These are phyloP conservation scores for Myrmophylax atrothorax DNA, from an alignment of 2,113 vertebrate genomes.

Conservation along the genomic window DNA sequence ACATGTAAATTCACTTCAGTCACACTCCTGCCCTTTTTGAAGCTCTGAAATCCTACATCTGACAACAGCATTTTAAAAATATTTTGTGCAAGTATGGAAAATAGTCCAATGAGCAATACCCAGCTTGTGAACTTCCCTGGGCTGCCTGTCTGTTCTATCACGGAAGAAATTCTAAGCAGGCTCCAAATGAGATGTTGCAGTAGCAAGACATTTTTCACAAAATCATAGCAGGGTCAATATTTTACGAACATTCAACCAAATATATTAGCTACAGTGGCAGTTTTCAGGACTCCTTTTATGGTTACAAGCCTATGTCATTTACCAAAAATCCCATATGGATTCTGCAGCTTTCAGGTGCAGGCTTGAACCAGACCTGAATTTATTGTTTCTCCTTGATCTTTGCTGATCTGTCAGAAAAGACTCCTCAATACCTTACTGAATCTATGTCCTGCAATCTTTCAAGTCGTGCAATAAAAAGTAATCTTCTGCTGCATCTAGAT, in stretches of 20 bases:
- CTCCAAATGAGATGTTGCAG: background rate
- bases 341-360: background rate
- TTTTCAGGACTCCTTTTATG: background rate
- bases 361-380: background rate
- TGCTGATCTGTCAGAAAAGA: no score
- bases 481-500: background rate
- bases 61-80: background rate
- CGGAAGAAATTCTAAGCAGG: background rate
- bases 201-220: background rate
- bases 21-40: background rate
- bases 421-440: background rate
- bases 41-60: background rate
- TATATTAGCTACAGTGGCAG: background rate
- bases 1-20: background rate
- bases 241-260: background rate
- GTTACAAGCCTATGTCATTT: background rate
- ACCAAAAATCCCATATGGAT: background rate
- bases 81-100: background rate
- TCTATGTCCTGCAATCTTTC: background rate
- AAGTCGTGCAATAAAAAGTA: background rate
- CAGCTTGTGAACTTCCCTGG: background rate
- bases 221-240: background rate
- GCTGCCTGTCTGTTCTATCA: background rate
- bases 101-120: background rate
- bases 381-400: background rate